Percentiles rank a stretch among this genome's conserved stretches.
Evolutionary conservation across 2,113 vertebrate species (phyloP).

Genomic region (Illadopsis cleaveri): DNA sequence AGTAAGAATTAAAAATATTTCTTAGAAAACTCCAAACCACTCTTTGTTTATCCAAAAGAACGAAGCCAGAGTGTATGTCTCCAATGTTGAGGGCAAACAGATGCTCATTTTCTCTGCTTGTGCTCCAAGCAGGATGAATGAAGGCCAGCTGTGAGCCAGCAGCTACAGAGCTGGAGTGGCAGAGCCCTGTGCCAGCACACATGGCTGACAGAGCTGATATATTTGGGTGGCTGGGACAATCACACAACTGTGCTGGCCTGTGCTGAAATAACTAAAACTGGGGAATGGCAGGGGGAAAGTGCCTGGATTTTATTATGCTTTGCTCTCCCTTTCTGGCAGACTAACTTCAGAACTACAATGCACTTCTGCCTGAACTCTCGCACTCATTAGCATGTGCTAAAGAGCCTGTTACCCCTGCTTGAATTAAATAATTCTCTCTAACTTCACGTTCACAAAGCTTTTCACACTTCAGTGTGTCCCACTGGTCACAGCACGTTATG

Average conservation of each 20-base stretch:
- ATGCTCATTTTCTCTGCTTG: background rate
- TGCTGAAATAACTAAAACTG: background rate
- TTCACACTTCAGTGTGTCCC: background rate
- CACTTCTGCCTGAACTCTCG: background rate
- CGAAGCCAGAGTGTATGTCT: background rate
- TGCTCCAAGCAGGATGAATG: background rate
- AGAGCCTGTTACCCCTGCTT: background rate
- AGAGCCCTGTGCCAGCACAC: background rate
- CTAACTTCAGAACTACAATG: background rate
- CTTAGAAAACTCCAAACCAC: background rate
- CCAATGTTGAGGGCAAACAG: background rate
- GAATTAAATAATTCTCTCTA: background rate
- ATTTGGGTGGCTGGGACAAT: background rate
- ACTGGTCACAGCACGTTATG: background rate
- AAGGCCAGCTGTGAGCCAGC: slow-evolving; percentile 15
- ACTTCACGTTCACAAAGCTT: background rate
- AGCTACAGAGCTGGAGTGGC: background rate
- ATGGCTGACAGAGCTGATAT: background rate
- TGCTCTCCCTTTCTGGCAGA: background rate
- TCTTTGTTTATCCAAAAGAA: background rate
- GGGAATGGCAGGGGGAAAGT: background rate
- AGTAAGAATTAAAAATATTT: background rate
- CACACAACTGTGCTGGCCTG: background rate
- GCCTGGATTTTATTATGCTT: background rate
- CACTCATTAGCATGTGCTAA: background rate